phyloP scores from a whole-genome alignment of 1,140 invertebrate genomes.

The Drosophila leontia region DNA sequence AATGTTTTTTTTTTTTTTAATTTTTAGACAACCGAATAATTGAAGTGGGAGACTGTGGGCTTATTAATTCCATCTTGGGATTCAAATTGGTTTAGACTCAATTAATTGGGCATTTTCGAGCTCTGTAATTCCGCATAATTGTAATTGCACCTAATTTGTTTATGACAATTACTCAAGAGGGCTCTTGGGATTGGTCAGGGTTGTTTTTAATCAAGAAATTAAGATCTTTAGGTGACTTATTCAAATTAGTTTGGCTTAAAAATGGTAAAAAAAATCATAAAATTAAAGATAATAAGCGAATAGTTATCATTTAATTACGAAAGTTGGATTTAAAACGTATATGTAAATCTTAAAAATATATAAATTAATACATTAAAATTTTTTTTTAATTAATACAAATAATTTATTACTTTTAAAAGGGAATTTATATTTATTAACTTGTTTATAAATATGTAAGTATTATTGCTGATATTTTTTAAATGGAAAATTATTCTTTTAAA shows the following conservation, averaged over 20 bases:
- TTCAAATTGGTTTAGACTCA: conserved; percentile 14
- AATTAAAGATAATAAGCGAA: background rate
- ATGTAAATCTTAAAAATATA: no score
- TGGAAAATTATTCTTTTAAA: background rate
- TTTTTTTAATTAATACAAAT: no score
- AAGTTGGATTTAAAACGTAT: no score
- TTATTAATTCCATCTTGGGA: conserved; percentile 1
- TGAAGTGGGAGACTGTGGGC: background rate
- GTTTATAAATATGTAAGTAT: no score
- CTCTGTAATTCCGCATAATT: conserved; percentile 21
- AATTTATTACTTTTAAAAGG: no score
- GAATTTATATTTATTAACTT: no score
- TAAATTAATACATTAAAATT: no score
- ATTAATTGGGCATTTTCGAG: conserved; percentile 34
- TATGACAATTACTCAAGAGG: conserved; percentile 11
- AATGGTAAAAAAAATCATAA: background rate
- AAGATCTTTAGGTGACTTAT: background rate
- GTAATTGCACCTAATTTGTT: conserved; percentile 31
- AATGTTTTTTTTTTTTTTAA: no score
- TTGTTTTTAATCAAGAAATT: background rate
- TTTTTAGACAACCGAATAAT: background rate
- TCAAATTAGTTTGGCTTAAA: background rate
- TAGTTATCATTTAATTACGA: no score
- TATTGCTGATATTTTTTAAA: no score
- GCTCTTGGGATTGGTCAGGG: conserved; percentile 7